A percentile compares a stretch with the other conserved stretches of the same genome.
phyloP scores from a whole-genome alignment of 2,888 invertebrate species.

The Drosophila phalerata region DNA sequence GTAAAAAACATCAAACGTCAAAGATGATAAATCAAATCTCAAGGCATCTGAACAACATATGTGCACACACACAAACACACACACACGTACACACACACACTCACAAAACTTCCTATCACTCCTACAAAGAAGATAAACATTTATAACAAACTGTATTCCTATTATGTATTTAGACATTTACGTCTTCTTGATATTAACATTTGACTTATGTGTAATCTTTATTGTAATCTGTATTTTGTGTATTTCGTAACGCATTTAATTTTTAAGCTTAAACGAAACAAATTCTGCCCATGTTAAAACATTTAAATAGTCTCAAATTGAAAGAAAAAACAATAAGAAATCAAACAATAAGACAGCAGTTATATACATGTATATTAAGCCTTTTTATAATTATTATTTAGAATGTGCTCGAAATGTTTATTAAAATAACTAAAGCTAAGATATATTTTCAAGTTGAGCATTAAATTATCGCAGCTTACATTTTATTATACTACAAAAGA shows the following conservation, averaged over 20 bases:
- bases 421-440: constrained; percentile 24
- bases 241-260: constrained; percentile 36
- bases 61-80: background rate
- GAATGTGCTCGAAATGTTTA: constrained; percentile 35
- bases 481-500: constrained; percentile 12
- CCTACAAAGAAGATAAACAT: constrained; percentile 58
- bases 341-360: background rate
- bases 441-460: constrained; percentile 31
- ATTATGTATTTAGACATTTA: constrained; percentile 61
- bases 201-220: constrained; percentile 47
- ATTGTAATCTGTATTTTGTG: constrained; percentile 38
- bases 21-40: constrained; percentile 47
- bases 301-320: constrained; percentile 46
- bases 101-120: constrained; percentile 65
- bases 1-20: constrained; percentile 10
- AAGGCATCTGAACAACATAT: constrained; percentile 37
- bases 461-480: constrained; percentile 27
- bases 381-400: constrained; percentile 30
- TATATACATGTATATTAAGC: constrained; percentile 30
- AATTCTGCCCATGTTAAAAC: constrained; percentile 37
- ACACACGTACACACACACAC: constrained; percentile 11
- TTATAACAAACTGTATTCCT: constrained; percentile 73
- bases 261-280: constrained; percentile 42
- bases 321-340: background rate
- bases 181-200: constrained; percentile 53